Percentiles rank a stretch among this genome's conserved stretches.
These are phyloP conservation scores for Chroicocephalus ridibundus DNA, from an alignment of 2,113 vertebrate genomes.

Conservation along the genomic window DNA sequence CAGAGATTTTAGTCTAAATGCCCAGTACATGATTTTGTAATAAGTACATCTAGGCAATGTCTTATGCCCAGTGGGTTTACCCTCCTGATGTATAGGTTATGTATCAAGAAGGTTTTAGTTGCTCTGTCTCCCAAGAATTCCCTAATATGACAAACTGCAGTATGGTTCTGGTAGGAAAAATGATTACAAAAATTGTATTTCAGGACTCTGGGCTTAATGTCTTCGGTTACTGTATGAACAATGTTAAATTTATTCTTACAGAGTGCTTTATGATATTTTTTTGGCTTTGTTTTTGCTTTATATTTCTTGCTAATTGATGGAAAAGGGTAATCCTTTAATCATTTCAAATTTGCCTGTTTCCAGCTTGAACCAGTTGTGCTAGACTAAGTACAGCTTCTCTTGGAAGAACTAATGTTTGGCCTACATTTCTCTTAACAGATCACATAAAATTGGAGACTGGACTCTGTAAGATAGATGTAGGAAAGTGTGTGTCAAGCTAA, in stretches of 20 bases:
- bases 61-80: neutral
- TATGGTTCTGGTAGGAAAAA: neutral
- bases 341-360: neutral
- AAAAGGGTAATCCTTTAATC: neutral
- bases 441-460: neutral
- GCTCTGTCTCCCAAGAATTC: neutral
- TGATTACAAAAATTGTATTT: neutral
- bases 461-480: neutral
- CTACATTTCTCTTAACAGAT: neutral
- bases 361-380: neutral
- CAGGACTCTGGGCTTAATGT: neutral
- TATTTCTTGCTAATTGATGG: neutral
- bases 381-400: neutral
- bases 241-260: neutral
- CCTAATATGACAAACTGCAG: neutral
- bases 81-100: neutral
- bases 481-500: neutral
- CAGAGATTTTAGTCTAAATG: neutral
- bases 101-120: neutral
- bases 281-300: neutral
- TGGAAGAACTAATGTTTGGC: neutral
- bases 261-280: neutral
- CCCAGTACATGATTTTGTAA: neutral
- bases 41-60: neutral
- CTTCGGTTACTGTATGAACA: neutral